These are phyloP conservation scores for Cephalotes varians DNA, from an alignment of 2,888 invertebrate genomes.

Conservation along the genomic window DNA sequence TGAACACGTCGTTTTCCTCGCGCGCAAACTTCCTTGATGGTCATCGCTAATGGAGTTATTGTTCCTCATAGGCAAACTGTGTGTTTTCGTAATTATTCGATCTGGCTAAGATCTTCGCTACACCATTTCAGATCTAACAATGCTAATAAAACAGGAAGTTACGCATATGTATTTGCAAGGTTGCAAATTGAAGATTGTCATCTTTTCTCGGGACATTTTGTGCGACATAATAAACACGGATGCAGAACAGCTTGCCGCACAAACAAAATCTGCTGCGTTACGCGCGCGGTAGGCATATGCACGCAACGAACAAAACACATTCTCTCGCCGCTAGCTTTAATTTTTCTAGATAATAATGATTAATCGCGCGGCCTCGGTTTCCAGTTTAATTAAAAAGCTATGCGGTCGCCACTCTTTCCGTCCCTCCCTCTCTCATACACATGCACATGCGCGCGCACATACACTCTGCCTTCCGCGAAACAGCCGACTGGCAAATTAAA, in stretches of 20 bases:
- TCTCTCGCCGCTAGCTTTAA: slow-evolving; percentile 52
- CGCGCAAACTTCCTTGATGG: slow-evolving; percentile 29
- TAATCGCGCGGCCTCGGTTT: slow-evolving; percentile 67
- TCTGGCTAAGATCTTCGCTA: neutral
- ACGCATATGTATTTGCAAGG: neutral
- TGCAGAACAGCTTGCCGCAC: slow-evolving; percentile 9
- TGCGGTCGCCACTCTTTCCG: slow-evolving; percentile 51
- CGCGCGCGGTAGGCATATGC: neutral
- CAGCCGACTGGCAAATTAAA: slow-evolving; percentile 75
- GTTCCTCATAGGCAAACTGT: neutral
- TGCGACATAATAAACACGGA: slow-evolving; percentile 28
- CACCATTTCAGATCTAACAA: neutral
- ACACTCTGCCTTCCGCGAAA: slow-evolving; percentile 56
- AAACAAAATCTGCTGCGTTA: slow-evolving; percentile 5
- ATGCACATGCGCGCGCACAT: neutral
- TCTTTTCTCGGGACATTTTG: slow-evolving; percentile 1
- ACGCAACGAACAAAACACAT: slow-evolving; percentile 19
- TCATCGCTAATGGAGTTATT: too few species aligned
- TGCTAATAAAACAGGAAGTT: neutral
- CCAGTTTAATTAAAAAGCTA: slow-evolving; percentile 71
- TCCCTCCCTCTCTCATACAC: slow-evolving; percentile 36
- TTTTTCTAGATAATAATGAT: slow-evolving; percentile 73
- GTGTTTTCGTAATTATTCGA: slow-evolving; percentile 12
- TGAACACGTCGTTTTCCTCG: neutral
- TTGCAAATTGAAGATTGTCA: neutral